A percentile compares a stretch with the other conserved stretches of the same genome.
These are phyloP conservation scores for Glyphotaelius pellucidus DNA, from an alignment of 2,888 invertebrate genomes.

Conservation along the genomic window DNA sequence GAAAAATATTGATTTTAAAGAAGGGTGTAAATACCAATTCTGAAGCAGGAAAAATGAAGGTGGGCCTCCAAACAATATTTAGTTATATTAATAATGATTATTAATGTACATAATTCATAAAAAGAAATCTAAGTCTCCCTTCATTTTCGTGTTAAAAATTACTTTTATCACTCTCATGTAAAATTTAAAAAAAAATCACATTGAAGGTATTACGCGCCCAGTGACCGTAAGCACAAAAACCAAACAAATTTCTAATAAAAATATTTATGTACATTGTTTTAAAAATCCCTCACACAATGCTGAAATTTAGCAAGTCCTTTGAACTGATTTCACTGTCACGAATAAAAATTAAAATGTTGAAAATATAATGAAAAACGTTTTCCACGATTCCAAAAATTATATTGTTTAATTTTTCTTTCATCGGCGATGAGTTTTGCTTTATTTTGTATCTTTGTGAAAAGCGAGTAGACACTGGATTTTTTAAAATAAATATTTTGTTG, in stretches of 20 bases:
- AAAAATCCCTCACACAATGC: neutral
- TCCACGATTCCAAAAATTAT: neutral
- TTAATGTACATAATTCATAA: no score
- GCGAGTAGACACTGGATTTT: constrained; percentile 18
- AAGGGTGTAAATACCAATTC: no score
- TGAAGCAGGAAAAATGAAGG: no score
- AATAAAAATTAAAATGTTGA: constrained; percentile 6
- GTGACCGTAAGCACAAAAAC: neutral
- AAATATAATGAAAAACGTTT: neutral
- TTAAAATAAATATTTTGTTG: constrained; percentile 4
- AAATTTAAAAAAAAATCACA: no score
- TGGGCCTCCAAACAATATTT: no score
- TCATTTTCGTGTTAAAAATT: no score
- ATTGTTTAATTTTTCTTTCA: constrained; percentile 12
- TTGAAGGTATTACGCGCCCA: no score
- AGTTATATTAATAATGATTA: no score
- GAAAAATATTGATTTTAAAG: no score
- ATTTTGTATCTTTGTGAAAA: constrained; percentile 15
- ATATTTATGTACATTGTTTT: neutral
- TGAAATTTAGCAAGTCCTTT: neutral
- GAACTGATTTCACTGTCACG: constrained; percentile 28
- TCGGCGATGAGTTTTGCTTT: neutral
- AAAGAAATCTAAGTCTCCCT: no score
- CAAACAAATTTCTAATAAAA: neutral
- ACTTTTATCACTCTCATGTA: no score